phyloP scores from a whole-genome alignment of 1,140 invertebrate species.

The Adoxophyes honmai region DNA sequence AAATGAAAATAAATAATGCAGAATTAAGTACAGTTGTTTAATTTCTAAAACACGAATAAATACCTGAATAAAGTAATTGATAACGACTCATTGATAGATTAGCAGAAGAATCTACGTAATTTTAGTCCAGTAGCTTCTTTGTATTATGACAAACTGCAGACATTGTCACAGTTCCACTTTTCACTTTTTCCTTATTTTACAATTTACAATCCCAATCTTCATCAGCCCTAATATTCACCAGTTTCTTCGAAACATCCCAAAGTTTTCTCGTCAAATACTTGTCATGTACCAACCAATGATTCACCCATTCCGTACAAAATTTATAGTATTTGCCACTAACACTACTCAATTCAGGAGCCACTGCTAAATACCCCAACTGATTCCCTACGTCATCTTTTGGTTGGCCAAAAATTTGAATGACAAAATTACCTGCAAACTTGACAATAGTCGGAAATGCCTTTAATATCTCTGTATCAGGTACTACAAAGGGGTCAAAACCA shows the following conservation, averaged over 20 bases:
- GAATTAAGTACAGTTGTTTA: too few relatives aligned
- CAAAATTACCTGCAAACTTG: slow-evolving; percentile 39
- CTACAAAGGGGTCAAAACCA: slow-evolving; percentile 79
- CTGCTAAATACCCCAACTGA: slow-evolving; percentile 47
- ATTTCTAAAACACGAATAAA: too few relatives aligned
- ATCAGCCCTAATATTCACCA: slow-evolving; percentile 46
- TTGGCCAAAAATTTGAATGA: slow-evolving; percentile 51
- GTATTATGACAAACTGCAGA: too few relatives aligned
- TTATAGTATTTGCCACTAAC: slow-evolving; percentile 64
- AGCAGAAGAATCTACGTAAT: too few relatives aligned
- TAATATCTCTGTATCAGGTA: slow-evolving; percentile 61
- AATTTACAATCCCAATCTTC: slow-evolving; percentile 38
- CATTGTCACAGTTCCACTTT: too few relatives aligned
- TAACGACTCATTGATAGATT: too few relatives aligned
- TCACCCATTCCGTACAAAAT: slow-evolving; percentile 53
- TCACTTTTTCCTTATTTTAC: not conserved
- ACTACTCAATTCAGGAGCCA: slow-evolving; percentile 41
- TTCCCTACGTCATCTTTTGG: slow-evolving; percentile 52
- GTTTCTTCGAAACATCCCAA: slow-evolving; percentile 51
- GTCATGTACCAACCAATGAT: slow-evolving; percentile 50
- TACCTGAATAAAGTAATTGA: too few relatives aligned
- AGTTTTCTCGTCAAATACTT: slow-evolving; percentile 34
- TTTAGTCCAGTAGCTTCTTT: too few relatives aligned
- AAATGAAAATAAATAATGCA: too few relatives aligned
- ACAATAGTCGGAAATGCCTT: slow-evolving; percentile 36